Evolutionary conservation across 2,797 vertebrate species (phyloP), one percentile per base, ranked within the genome.

Genomic region (Coluber constrictor): DNA sequence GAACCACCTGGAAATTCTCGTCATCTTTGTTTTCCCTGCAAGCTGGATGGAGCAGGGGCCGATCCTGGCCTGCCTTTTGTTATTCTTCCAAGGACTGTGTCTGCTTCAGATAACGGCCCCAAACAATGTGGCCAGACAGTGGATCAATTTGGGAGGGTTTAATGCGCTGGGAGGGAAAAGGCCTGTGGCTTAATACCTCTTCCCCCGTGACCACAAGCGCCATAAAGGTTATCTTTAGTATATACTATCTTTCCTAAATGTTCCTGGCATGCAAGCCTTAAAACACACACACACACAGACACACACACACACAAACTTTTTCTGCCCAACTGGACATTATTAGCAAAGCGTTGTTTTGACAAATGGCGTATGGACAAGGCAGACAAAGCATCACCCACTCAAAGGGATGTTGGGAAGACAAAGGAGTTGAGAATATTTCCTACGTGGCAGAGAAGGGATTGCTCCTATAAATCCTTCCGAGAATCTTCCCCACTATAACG

Each of bases 341-440:
- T 27, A 37, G 47, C 8, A 63, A 63, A 12, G 3, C 0, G 3
- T 29, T 27, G 2, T 29, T 63, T 89, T 93, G 92, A 93, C 74
- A 66, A 87, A 47, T 5, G 10, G 79, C 51, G 6, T 59, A 70
- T 5, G 61, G 63, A 29, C 63, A n/a, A n/a, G 59, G 47, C 59
- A 66, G 29, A 1, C 15, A 32, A 32, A 16, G 32, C 59, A 57
- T 90, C 88, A 56, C 29, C 89, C 79, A 86, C 51, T 47, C 32
- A 11, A n/a, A 1, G 20, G 11, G 5, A 86, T 60, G 86, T 66
- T 61, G 32, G n/a, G 29, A 57, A 90, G 59, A 66, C 23, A 57
- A 93, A 86, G 87, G 79, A 29, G 90, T 29, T 11, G 37, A 56
- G 92, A 47, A 86, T 57, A 43, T 92, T 92, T 87, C 32, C 70